Conservation (phyloP, 2,888 invertebrate genomes). For the Drosophila prostipennis region DNA sequence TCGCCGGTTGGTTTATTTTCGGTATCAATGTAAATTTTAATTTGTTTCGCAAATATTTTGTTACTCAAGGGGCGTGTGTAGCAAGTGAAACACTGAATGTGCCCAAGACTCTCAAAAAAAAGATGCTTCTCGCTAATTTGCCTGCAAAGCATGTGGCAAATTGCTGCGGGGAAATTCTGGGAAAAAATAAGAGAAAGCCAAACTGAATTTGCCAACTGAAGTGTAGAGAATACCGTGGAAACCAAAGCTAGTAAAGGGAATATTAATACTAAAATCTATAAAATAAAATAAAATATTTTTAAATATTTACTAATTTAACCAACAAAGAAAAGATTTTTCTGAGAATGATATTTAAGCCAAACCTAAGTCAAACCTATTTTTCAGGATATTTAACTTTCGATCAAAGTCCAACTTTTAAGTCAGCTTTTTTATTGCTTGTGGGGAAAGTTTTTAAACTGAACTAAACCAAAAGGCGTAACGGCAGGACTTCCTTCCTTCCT, state of each 20-base stretch:
- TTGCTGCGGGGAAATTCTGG: constrained; percentile 14
- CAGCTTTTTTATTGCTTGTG: constrained; percentile 19
- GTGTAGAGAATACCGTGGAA: constrained; percentile 13
- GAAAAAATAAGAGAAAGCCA: constrained; percentile 9
- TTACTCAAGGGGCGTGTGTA: constrained; percentile 24
- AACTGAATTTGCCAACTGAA: constrained; percentile 17
- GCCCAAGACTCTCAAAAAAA: constrained; percentile 3
- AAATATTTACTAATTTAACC: background rate
- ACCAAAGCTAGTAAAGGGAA: background rate
- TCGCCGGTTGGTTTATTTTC: constrained; percentile 30
- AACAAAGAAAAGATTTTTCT: too few species aligned
- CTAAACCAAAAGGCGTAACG: constrained; percentile 39
- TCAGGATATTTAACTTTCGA: constrained; percentile 15
- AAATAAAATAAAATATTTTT: background rate
- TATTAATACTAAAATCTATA: background rate
- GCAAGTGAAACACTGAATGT: constrained; percentile 7
- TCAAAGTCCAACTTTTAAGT: constrained; percentile 13
- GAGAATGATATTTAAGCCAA: background rate
- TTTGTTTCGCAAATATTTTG: constrained; percentile 75
- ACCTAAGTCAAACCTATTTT: background rate
- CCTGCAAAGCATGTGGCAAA: constrained; percentile 34
- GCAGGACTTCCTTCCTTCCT: constrained; percentile 30
- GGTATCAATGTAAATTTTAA: constrained; percentile 78
- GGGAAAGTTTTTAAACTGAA: constrained; percentile 25
- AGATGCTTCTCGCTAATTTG: constrained; percentile 36